These are phyloP conservation scores for Synanceia verrucosa DNA, from an alignment of 2,797 vertebrate genomes.

Conservation along the genomic window DNA sequence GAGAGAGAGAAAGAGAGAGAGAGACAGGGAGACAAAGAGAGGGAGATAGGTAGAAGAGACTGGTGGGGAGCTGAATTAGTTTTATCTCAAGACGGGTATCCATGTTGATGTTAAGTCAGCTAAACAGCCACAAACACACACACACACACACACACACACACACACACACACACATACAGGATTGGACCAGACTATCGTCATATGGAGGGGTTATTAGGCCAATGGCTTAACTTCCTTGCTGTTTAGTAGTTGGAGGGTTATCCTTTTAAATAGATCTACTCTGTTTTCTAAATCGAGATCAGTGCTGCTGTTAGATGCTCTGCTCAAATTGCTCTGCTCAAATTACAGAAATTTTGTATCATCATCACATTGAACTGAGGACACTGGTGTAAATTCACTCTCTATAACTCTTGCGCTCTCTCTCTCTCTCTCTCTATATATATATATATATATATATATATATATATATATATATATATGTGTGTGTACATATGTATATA, in stretches of 20 bases:
- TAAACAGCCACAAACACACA: slow-evolving; percentile 24
- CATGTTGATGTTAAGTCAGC: slow-evolving; percentile 55
- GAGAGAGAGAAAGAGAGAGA: slow-evolving; percentile 33
- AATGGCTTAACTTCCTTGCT: slow-evolving; percentile 21
- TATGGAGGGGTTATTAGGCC: slow-evolving; percentile 49
- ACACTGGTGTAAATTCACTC: not conserved
- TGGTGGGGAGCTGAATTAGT: slow-evolving; percentile 34
- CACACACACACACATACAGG: slow-evolving; percentile 9
- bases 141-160: slow-evolving; percentile 14
- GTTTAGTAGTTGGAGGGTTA: slow-evolving; percentile 36
- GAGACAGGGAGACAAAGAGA: not conserved
- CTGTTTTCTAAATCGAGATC: slow-evolving; percentile 30
- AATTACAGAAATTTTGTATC: not conserved
- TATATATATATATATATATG: too few species aligned
- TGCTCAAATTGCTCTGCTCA: not conserved
- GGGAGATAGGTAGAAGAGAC: not conserved
- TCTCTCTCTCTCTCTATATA: too few species aligned
- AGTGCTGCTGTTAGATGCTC: not conserved
- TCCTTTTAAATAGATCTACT: slow-evolving; percentile 58
- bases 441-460: too few species aligned
- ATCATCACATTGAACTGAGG: not conserved
- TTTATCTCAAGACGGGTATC: slow-evolving; percentile 51
- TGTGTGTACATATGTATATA: too few species aligned
- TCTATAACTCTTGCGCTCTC: too few species aligned
- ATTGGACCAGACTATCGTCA: slow-evolving; percentile 18